A percentile compares a stretch with the other conserved stretches of the same genome.
phyloP scores from a whole-genome alignment of 2,888 invertebrate genomes.

The Lucinisca nassula region DNA sequence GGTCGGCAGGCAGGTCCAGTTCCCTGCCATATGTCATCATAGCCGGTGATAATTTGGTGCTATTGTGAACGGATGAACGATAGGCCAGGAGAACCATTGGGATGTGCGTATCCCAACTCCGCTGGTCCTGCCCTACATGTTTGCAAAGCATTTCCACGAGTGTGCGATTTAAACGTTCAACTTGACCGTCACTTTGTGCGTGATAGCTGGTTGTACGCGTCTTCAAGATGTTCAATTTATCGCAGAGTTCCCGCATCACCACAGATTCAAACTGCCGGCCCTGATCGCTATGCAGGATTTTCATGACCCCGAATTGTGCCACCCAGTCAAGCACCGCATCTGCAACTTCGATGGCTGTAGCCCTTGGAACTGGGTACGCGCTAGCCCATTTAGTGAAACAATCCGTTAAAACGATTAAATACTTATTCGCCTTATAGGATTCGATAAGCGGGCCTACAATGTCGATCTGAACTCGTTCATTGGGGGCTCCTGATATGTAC shows the following conservation, averaged over 20 bases:
- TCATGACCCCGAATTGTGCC: not conserved
- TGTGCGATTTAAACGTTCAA: constrained; percentile 25
- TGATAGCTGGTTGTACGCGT: constrained; percentile 10
- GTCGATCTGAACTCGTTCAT: too few species aligned
- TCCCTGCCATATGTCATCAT: too few species aligned
- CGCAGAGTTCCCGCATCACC: not conserved
- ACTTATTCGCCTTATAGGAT: constrained; percentile 33
- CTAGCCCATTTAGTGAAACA: constrained; percentile 39
- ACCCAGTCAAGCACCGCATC: constrained; percentile 2
- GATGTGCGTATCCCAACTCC: constrained; percentile 32
- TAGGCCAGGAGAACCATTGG: constrained; percentile 16
- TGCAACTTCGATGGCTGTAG: constrained; percentile 24
- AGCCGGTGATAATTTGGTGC: constrained; percentile 28
- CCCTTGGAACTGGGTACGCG: constrained; percentile 7
- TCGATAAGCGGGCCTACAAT: constrained; percentile 41
- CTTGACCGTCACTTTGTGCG: constrained; percentile 6
- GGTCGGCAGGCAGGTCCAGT: constrained; percentile 21
- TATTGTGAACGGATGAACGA: constrained; percentile 17
- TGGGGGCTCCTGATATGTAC: constrained; percentile 19
- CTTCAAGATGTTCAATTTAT: not conserved
- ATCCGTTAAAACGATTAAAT: too few species aligned
- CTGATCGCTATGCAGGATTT: too few species aligned
- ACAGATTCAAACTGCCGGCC: too few species aligned
- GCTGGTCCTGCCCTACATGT: constrained; percentile 16
- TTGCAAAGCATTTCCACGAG: constrained; percentile 23